Percentiles rank a stretch among this genome's conserved stretches.
These are phyloP conservation scores for Threskiornis aethiopicus DNA, from an alignment of 2,797 vertebrate species.

Conservation along the genomic window DNA sequence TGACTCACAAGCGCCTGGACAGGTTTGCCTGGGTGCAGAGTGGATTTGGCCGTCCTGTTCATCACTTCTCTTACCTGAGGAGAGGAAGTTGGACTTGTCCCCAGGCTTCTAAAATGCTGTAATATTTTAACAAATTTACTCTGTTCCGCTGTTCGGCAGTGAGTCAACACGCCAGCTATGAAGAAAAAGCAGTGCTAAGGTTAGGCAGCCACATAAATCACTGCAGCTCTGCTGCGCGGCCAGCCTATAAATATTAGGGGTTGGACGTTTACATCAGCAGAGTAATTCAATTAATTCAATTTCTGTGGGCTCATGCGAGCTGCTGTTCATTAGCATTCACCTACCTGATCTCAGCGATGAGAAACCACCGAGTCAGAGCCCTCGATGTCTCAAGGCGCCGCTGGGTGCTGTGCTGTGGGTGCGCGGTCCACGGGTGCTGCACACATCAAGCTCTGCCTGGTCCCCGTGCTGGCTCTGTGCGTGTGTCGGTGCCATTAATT, in stretches of 20 bases:
- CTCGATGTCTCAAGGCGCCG: fast-evolving
- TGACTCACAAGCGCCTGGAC: neutral
- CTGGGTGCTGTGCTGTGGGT: neutral
- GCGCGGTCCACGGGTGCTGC: fast-evolving
- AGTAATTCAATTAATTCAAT: neutral
- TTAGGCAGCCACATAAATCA: conserved; percentile 7
- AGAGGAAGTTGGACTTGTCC: neutral
- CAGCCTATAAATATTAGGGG: neutral
- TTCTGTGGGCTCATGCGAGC: neutral
- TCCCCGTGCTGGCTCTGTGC: fast-evolving
- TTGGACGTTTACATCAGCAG: conserved; percentile 30
- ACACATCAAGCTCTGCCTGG: neutral
- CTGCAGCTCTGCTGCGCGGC: neutral
- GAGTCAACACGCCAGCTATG: neutral
- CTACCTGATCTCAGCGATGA: neutral
- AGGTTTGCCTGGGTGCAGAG: neutral
- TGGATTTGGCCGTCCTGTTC: neutral
- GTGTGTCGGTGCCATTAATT: neutral
- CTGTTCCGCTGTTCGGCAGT: fast-evolving
- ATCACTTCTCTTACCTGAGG: neutral
- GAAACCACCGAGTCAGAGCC: neutral
- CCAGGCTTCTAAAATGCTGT: neutral
- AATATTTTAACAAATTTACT: neutral
- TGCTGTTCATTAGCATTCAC: neutral
- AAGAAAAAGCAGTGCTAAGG: neutral